These are phyloP conservation scores for Cecidostiba fungosa DNA, from an alignment of 2,888 invertebrate genomes.

Conservation along the genomic window DNA sequence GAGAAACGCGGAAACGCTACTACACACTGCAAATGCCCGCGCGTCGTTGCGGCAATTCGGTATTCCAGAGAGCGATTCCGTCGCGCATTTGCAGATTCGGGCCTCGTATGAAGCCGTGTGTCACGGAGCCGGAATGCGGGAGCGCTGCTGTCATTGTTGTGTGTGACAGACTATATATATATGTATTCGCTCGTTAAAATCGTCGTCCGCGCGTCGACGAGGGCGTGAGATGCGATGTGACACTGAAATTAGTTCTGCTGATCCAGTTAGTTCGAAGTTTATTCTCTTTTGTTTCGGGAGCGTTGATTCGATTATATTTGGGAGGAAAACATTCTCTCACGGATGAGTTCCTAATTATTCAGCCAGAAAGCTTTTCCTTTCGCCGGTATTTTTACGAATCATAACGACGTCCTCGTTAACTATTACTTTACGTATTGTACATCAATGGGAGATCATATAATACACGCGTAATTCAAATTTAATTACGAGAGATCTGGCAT, in stretches of 20 bases:
- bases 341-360: no score
- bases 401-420: background rate
- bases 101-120: constrained; percentile 10
- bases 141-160: background rate
- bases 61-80: background rate
- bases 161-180: no score
- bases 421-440: background rate
- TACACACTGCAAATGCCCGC: background rate
- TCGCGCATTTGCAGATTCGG: constrained; percentile 39
- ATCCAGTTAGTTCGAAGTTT: background rate
- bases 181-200: background rate
- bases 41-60: constrained; percentile 11
- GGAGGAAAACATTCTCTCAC: no score
- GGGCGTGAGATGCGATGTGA: background rate
- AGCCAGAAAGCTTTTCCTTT: no score
- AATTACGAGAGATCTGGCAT: background rate
- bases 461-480: background rate
- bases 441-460: background rate
- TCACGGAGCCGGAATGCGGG: background rate
- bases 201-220: background rate
- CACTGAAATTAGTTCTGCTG: background rate
- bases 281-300: background rate
- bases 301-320: no score
- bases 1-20: constrained; percentile 35
- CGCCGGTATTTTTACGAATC: background rate